phyloP scores from a whole-genome alignment of 2,888 invertebrate genomes.

The Drosophila kanekoi region DNA sequence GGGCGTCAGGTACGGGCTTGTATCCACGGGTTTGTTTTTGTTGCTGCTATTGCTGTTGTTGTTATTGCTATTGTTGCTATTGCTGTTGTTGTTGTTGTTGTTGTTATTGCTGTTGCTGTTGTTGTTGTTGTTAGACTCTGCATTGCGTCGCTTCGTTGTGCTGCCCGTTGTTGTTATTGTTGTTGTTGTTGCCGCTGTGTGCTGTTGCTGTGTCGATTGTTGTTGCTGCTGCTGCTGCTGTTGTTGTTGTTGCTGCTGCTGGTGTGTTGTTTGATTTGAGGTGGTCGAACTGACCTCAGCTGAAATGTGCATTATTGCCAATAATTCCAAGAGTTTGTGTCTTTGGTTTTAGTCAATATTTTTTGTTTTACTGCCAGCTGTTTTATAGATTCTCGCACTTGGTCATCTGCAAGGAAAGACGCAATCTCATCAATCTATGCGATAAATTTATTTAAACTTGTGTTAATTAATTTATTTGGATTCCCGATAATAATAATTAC shows the following conservation, averaged over 20 bases:
- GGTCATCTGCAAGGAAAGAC: constrained; percentile 34
- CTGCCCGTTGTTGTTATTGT: constrained; percentile 47
- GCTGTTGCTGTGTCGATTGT: constrained; percentile 37
- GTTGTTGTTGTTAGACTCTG: constrained; percentile 73
- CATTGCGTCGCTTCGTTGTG: constrained; percentile 55
- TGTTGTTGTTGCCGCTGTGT: constrained; percentile 60
- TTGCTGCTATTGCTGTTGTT: constrained; percentile 69
- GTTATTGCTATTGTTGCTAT: constrained; percentile 66
- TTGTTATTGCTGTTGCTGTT: constrained; percentile 57
- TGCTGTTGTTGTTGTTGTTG: constrained; percentile 68
- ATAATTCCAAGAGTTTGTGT: constrained; percentile 20
- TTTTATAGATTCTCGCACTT: constrained; percentile 31
- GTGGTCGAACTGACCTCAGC: constrained; percentile 92
- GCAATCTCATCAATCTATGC: background rate
- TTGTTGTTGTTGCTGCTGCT: constrained; percentile 62
- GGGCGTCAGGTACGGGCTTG: constrained; percentile 88
- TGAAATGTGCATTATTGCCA: constrained; percentile 90
- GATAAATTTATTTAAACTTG: background rate
- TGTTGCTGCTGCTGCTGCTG: constrained; percentile 52
- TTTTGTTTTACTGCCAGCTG: constrained; percentile 10
- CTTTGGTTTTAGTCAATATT: constrained; percentile 57
- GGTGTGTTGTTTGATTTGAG: constrained; percentile 82
- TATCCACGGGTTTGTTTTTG: constrained; percentile 81
- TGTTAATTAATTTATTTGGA: background rate
- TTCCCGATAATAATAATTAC: too few species aligned